A percentile compares a stretch with the other conserved stretches of the same genome.
phyloP scores from a whole-genome alignment of 2,888 invertebrate species.

The Drosophila putrida region DNA sequence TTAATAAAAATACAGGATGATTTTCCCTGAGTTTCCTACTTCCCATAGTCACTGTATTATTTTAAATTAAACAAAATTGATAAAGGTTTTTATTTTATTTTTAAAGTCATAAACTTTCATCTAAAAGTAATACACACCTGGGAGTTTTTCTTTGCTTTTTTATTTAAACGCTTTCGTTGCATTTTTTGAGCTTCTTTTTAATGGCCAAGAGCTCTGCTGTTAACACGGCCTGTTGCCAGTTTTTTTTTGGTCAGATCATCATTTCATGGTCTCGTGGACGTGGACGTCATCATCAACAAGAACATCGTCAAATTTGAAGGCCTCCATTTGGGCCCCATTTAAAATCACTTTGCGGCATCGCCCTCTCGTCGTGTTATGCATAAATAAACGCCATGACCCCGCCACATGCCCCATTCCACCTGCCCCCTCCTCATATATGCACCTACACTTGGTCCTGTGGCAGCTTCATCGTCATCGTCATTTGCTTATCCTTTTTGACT shows the following conservation, averaged over 20 bases:
- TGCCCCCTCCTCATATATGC: not conserved
- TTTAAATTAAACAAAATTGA: not conserved
- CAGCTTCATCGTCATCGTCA: conserved; percentile 45
- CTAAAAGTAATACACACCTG: conserved; percentile 4
- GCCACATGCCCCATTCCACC: not conserved
- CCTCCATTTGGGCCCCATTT: conserved; percentile 70
- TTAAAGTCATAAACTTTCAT: not conserved
- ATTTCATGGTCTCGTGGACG: conserved; percentile 18
- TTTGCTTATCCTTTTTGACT: conserved; percentile 72
- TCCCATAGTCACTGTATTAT: not conserved
- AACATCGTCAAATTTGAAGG: conserved; percentile 67
- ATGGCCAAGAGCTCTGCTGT: conserved; percentile 33
- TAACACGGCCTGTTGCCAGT: conserved; percentile 39
- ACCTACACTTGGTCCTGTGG: conserved; percentile 14
- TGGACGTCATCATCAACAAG: conserved; percentile 45
- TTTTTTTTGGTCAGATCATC: conserved; percentile 12
- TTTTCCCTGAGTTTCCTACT: too few species aligned
- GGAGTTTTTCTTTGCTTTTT: not conserved
- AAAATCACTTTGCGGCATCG: conserved; percentile 81
- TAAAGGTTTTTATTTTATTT: not conserved
- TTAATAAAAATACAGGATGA: not conserved
- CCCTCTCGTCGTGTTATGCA: conserved; percentile 78
- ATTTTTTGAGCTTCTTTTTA: conserved; percentile 30
- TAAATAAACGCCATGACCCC: conserved; percentile 74
- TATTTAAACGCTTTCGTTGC: conserved; percentile 4